Evolutionary conservation across 2,113 vertebrate genomes (phyloP).

Genomic region (Eublepharis macularius): DNA sequence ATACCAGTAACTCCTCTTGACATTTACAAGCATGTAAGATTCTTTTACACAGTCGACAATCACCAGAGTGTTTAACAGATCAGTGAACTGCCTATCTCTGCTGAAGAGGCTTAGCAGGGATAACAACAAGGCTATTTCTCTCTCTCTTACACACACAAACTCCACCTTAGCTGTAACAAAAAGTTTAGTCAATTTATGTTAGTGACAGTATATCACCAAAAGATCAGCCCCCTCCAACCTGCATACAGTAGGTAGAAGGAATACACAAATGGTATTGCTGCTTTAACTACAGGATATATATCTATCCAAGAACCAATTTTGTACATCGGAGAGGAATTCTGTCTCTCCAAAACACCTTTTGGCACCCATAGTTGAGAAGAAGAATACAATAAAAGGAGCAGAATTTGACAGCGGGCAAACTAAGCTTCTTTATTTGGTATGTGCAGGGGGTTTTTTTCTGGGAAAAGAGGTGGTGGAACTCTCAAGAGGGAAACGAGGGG

Average conservation of each 20-base stretch:
- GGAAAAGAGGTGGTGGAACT: too few relatives aligned
- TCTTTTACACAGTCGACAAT: constrained; percentile 56
- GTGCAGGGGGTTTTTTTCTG: too few relatives aligned
- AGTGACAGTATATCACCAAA: constrained; percentile 36
- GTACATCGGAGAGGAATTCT: constrained; percentile 33
- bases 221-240: constrained; percentile 55
- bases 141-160: not conserved
- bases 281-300: constrained; percentile 54
- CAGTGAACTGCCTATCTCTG: constrained; percentile 50
- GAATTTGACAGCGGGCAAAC: constrained; percentile 26
- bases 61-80: constrained; percentile 55
- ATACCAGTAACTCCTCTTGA: constrained; percentile 77
- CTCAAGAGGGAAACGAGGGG: too few relatives aligned
- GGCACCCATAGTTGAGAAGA: constrained; percentile 52
- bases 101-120: constrained; percentile 17
- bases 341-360: constrained; percentile 34
- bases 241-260: constrained; percentile 39
- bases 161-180: constrained; percentile 12
- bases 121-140: constrained; percentile 31
- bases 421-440: constrained; percentile 56
- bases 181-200: constrained; percentile 50
- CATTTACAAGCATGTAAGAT: constrained; percentile 73
- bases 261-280: constrained; percentile 63
- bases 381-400: constrained; percentile 24
- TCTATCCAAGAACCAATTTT: constrained; percentile 51